Conservation (phyloP, 64 coral and sea anemone species). For the Acropora tenuis region DNA sequence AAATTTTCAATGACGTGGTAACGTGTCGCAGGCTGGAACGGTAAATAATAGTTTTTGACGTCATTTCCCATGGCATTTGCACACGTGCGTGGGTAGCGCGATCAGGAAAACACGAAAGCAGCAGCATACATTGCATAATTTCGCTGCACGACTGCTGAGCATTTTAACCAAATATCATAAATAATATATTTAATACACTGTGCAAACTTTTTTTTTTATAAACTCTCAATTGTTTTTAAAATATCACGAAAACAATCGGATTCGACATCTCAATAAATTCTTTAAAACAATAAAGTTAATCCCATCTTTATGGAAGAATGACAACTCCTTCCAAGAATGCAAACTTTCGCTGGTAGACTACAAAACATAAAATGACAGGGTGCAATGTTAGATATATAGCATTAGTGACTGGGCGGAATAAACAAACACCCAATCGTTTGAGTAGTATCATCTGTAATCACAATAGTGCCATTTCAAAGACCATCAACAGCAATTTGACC, state of each 20-base stretch:
- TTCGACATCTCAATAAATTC: neutral
- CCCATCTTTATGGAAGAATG: no score
- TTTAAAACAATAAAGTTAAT: neutral
- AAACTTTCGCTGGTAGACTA: no score
- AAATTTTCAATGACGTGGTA: no score
- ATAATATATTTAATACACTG: constrained; percentile 35
- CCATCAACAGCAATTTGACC: neutral
- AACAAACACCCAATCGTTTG: neutral
- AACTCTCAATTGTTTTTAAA: neutral
- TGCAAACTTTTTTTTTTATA: neutral
- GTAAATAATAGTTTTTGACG: neutral
- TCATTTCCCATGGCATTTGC: neutral
- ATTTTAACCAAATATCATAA: neutral
- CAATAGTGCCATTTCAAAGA: neutral
- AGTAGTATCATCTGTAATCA: neutral
- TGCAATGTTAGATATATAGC: neutral
- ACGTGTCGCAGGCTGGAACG: neutral
- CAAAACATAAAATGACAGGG: no score
- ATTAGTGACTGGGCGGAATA: neutral
- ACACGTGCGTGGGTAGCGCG: neutral
- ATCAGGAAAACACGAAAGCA: neutral
- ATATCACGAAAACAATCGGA: constrained; percentile 6
- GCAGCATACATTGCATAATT: neutral
- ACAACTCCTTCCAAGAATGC: no score
- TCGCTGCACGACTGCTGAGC: neutral